These are phyloP conservation scores for Barypeithes pellucidus DNA, from an alignment of 2,888 invertebrate genomes.

Conservation along the genomic window DNA sequence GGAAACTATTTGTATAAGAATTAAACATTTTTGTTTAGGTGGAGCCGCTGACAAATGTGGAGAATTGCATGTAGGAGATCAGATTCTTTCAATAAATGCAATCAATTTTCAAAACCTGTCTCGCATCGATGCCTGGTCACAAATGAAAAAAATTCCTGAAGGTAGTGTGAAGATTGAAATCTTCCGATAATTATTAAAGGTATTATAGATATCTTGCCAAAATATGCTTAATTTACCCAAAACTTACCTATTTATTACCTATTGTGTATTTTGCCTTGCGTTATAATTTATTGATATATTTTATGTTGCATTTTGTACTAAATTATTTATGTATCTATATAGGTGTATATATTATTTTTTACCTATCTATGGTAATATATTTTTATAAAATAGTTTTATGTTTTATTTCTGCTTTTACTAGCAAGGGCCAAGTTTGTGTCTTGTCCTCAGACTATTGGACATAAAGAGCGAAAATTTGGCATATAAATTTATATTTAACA, in stretches of 20 bases:
- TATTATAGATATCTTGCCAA: constrained; percentile 57
- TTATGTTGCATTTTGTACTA: constrained; percentile 61
- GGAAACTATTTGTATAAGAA: too few species aligned
- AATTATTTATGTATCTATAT: constrained; percentile 61
- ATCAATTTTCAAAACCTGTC: constrained; percentile 87
- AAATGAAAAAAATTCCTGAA: constrained; percentile 90
- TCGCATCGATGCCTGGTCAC: constrained; percentile 95
- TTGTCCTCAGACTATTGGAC: too few species aligned
- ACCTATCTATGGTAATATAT: constrained; percentile 48
- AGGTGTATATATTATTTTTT: constrained; percentile 40
- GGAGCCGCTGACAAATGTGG: constrained; percentile 92
- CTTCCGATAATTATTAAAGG: constrained; percentile 56
- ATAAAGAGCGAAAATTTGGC: too few species aligned
- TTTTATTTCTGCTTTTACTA: not conserved
- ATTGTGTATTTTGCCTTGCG: constrained; percentile 54
- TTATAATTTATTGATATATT: constrained; percentile 62
- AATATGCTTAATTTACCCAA: constrained; percentile 56
- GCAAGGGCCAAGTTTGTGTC: too few species aligned
- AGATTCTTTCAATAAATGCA: constrained; percentile 88
- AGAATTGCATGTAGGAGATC: constrained; percentile 88
- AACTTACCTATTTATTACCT: constrained; percentile 54
- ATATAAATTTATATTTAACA: too few species aligned
- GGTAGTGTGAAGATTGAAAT: constrained; percentile 74
- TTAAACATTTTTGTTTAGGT: constrained; percentile 77
- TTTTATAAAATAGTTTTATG: constrained; percentile 28